These are phyloP conservation scores for Drosophila albomicans DNA, from an alignment of 1,140 invertebrate genomes.

Conservation along the genomic window DNA sequence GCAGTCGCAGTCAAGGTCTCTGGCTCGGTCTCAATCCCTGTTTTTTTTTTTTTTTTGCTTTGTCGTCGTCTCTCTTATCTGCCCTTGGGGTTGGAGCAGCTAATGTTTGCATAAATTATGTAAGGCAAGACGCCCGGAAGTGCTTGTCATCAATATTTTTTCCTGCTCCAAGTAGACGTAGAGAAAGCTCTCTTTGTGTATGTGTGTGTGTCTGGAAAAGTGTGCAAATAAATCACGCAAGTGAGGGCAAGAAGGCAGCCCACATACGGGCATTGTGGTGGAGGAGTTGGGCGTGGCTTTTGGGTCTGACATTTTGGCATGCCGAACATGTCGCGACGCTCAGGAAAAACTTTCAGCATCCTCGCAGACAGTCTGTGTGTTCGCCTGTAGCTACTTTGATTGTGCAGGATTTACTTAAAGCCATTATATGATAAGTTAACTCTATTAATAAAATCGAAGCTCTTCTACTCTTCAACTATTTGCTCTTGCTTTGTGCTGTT, in stretches of 20 bases:
- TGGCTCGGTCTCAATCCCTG: background rate
- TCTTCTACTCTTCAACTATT: background rate
- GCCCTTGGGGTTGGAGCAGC: slow-evolving; percentile 18
- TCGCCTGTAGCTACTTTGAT: slow-evolving; percentile 15
- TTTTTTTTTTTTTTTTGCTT: background rate
- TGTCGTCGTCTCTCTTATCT: slow-evolving; percentile 51
- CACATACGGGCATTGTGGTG: slow-evolving; percentile 20
- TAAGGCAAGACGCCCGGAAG: slow-evolving; percentile 73
- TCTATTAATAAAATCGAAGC: slow-evolving; percentile 54
- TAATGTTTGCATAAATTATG: slow-evolving; percentile 83
- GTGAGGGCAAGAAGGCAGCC: slow-evolving; percentile 10
- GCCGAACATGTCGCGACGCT: slow-evolving; percentile 66
- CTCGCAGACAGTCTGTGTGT: slow-evolving; percentile 7
- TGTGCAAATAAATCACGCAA: slow-evolving; percentile 67
- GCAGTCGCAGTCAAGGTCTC: background rate
- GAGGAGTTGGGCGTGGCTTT: background rate
- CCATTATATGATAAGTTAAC: slow-evolving; percentile 51
- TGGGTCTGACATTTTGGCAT: slow-evolving; percentile 64
- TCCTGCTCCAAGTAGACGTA: background rate
- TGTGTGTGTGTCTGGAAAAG: slow-evolving; percentile 22
- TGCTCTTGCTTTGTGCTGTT: background rate
- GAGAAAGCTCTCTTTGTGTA: too few species aligned
- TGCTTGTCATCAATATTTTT: slow-evolving; percentile 77
- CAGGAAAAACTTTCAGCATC: slow-evolving; percentile 28
- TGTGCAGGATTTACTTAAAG: slow-evolving; percentile 32